These are phyloP conservation scores for Lymantria monacha DNA, from an alignment of 2,888 invertebrate species.

Conservation along the genomic window DNA sequence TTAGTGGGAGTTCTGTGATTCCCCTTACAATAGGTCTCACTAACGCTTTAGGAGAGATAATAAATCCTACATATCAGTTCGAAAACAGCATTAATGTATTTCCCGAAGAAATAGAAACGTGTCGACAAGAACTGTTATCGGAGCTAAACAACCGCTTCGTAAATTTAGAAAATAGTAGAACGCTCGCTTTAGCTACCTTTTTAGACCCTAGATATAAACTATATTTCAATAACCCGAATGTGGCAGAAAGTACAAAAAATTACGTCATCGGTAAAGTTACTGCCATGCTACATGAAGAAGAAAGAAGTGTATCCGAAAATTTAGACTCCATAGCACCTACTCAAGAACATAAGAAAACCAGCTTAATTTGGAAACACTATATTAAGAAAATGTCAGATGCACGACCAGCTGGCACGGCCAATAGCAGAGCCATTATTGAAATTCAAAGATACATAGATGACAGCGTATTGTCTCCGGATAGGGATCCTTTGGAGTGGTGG, in stretches of 20 bases:
- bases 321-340: conserved; percentile 1
- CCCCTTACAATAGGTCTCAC: too few species aligned
- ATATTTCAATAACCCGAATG: conserved; percentile 7
- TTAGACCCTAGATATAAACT: conserved; percentile 12
- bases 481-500: conserved; percentile 13
- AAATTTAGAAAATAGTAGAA: conserved; percentile 4
- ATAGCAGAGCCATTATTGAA: conserved; percentile 8
- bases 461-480: conserved; percentile 5
- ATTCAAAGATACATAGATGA: conserved; percentile 10
- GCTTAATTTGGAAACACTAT: conserved; percentile 13
- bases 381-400: conserved; percentile 7
- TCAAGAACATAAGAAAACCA: background rate
- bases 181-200: conserved; percentile 1
- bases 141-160: conserved; percentile 4
- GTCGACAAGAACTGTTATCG: conserved; percentile 2
- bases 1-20: background rate
- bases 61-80: too few species aligned
- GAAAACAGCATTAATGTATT: background rate
- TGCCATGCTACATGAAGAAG: conserved; percentile 2
- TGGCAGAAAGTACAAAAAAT: conserved; percentile 6
- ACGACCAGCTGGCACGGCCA: conserved; percentile 10
- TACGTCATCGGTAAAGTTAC: conserved; percentile 9
- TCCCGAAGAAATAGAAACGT: conserved; percentile 3
- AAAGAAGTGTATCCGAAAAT: conserved; percentile 1
- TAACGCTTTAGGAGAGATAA: too few species aligned